These are phyloP conservation scores for Bujurquina vittata DNA, from an alignment of 2,113 vertebrate genomes.

Conservation along the genomic window DNA sequence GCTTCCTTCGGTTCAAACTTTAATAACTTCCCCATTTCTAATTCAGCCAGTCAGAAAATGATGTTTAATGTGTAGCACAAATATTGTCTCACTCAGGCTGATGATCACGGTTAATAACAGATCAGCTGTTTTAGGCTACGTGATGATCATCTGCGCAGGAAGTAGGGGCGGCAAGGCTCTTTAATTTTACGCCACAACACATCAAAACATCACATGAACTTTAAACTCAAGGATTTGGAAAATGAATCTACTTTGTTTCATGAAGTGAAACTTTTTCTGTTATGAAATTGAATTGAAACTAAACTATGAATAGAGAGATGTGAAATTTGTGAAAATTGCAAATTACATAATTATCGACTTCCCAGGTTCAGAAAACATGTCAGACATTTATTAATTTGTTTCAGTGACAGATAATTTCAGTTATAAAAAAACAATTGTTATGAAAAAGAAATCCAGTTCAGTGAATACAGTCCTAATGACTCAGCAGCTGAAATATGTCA, in stretches of 20 bases:
- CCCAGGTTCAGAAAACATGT: no score
- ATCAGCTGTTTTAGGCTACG: neutral
- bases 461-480: neutral
- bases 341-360: neutral
- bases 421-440: neutral
- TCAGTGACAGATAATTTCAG: neutral
- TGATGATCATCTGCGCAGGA: neutral
- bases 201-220: neutral
- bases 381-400: neutral
- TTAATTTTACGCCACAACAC: neutral
- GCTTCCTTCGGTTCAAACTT: neutral
- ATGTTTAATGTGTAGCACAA: rapidly evolving
- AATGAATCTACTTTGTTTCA: neutral
- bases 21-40: neutral
- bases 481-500: neutral
- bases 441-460: neutral
- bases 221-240: neutral
- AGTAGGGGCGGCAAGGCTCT: neutral
- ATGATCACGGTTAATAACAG: neutral
- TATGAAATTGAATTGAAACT: neutral
- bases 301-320: neutral
- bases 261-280: neutral
- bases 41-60: neutral
- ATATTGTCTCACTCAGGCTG: neutral
- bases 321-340: rapidly evolving